phyloP scores from a whole-genome alignment of 2,888 invertebrate species.

The Scaptomyza parva region DNA sequence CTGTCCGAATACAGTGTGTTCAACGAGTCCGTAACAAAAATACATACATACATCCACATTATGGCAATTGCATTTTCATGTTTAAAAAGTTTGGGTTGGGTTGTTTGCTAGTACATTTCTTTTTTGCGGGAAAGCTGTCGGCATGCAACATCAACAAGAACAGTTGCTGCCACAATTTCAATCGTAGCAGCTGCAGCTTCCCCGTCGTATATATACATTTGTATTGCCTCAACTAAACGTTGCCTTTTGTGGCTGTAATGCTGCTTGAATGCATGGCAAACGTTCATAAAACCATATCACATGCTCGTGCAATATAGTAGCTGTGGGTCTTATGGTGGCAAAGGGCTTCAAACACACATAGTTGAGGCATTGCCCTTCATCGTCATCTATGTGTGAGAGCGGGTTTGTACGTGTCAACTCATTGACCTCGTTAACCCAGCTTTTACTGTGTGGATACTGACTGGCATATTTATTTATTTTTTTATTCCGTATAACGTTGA shows the following conservation, averaged over 20 bases:
- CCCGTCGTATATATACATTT: not conserved
- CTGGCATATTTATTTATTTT: constrained; percentile 22
- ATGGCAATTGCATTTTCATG: constrained; percentile 58
- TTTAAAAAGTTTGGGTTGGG: constrained; percentile 35
- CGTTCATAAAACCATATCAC: constrained; percentile 70
- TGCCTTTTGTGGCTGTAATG: constrained; percentile 50
- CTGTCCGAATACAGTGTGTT: not conserved
- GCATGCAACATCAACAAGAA: constrained; percentile 14
- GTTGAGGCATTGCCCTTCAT: constrained; percentile 59
- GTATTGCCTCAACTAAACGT: constrained; percentile 34
- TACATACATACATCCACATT: not conserved
- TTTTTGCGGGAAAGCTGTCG: constrained; percentile 33
- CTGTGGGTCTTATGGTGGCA: constrained; percentile 13
- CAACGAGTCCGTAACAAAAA: not conserved
- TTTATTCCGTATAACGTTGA: constrained; percentile 45
- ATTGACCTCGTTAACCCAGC: constrained; percentile 65
- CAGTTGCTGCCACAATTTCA: constrained; percentile 16
- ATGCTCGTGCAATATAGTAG: constrained; percentile 39
- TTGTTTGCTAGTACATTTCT: constrained; percentile 14
- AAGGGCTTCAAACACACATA: constrained; percentile 11
- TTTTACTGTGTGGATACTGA: constrained; percentile 13
- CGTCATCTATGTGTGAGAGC: constrained; percentile 21
- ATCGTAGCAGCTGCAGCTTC: constrained; percentile 4
- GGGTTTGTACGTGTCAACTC: constrained; percentile 71
- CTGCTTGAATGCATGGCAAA: constrained; percentile 59